Percentiles rank a stretch among this genome's conserved stretches.
Evolutionary conservation across 2,113 vertebrate species (phyloP).

Genomic region (Aegotheles bennettii): DNA sequence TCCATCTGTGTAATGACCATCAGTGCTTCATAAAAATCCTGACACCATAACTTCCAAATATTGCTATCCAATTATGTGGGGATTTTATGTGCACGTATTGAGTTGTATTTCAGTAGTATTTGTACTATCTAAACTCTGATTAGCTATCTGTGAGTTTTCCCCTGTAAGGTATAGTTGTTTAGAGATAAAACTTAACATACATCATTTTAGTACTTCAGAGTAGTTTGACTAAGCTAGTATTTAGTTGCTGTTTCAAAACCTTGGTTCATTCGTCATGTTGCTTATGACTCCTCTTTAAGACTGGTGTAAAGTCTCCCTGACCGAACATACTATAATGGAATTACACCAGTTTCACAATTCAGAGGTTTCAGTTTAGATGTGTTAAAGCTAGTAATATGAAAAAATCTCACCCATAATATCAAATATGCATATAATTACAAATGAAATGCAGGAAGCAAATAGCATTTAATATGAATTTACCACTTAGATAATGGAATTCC

Average conservation of each 20-base stretch:
- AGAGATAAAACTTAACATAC: background rate
- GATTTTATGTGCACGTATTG: background rate
- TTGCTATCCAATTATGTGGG: background rate
- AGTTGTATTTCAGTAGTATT: background rate
- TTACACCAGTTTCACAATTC: background rate
- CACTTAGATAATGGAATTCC: background rate
- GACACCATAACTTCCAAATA: background rate
- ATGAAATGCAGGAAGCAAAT: slow-evolving; percentile 30
- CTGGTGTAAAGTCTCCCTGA: background rate
- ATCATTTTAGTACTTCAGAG: background rate
- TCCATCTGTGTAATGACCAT: background rate
- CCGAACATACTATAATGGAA: background rate
- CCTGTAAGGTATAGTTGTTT: background rate
- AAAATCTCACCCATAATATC: background rate
- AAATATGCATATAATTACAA: background rate
- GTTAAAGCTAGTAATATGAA: background rate
- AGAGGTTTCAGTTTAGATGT: background rate
- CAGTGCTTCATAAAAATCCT: background rate
- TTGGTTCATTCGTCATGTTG: background rate
- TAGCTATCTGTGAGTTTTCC: background rate
- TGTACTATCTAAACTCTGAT: background rate
- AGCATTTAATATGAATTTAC: slow-evolving; percentile 9
- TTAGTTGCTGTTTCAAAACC: background rate
- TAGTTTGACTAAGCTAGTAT: background rate
- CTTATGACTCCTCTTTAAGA: background rate